These are phyloP conservation scores for Elephas maximus DNA, from an alignment of 2,113 vertebrate genomes.

Conservation along the genomic window DNA sequence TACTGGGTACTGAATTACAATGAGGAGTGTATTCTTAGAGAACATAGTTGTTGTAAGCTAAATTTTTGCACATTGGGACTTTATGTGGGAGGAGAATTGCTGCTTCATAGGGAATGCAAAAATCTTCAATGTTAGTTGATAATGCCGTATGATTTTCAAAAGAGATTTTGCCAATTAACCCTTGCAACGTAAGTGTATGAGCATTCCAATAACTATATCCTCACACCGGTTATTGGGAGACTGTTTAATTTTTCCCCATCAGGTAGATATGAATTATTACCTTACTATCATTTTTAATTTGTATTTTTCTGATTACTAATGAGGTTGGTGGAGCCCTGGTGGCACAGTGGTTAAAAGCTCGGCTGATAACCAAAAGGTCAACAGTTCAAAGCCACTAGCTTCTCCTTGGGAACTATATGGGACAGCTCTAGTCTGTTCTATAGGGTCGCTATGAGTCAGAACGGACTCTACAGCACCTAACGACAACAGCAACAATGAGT, in stretches of 20 bases:
- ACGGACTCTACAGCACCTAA: too few species aligned
- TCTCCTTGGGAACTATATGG: too few species aligned
- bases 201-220: not conserved
- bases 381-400: too few species aligned
- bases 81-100: not conserved
- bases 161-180: not conserved
- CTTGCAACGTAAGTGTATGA: not conserved
- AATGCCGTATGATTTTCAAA: not conserved
- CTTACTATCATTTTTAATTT: not conserved
- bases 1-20: too few species aligned
- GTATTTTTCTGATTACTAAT: not conserved
- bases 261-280: not conserved
- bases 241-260: not conserved
- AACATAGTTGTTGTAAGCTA: not conserved
- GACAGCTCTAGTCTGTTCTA: too few species aligned
- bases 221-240: not conserved
- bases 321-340: too few species aligned
- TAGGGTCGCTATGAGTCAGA: too few species aligned
- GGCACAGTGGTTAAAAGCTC: too few species aligned
- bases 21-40: not conserved
- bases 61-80: not conserved
- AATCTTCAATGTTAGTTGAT: not conserved
- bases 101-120: not conserved
- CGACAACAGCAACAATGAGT: too few species aligned
- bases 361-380: too few species aligned